A percentile compares a stretch with the other conserved stretches of the same genome.
Evolutionary conservation across 2,113 vertebrate species (phyloP).

Genomic region (Lophius piscatorius): DNA sequence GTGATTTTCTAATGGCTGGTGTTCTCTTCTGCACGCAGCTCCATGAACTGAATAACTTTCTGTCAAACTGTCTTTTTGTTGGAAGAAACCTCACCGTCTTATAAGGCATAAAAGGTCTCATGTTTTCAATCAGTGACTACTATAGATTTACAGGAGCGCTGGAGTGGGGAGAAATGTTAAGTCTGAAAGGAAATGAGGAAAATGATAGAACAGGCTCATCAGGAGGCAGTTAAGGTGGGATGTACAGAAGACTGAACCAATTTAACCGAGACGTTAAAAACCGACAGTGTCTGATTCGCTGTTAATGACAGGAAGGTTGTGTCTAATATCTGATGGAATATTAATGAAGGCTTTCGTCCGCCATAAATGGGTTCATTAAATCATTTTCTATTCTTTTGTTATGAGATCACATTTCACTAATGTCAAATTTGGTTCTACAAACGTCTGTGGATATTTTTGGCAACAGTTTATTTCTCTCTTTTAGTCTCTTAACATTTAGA

Average conservation of each 20-base stretch:
- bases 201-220: constrained; percentile 33
- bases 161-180: constrained; percentile 19
- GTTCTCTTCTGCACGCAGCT: not conserved
- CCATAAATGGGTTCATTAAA: constrained; percentile 64
- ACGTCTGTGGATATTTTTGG: not conserved
- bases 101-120: constrained; percentile 12
- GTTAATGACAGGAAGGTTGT: constrained; percentile 51
- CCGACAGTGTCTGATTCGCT: constrained; percentile 34
- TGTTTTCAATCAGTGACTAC: no score
- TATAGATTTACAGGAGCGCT: no score
- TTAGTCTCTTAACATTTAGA: not conserved
- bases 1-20: not conserved
- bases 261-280: constrained; percentile 47
- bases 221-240: constrained; percentile 51
- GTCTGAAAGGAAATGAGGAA: constrained; percentile 43
- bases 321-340: constrained; percentile 65
- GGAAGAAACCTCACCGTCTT: constrained; percentile 16
- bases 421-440: constrained; percentile 25
- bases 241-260: constrained; percentile 46
- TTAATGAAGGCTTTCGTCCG: constrained; percentile 61
- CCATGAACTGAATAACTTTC: constrained; percentile 1
- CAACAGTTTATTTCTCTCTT: not conserved
- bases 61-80: constrained; percentile 8
- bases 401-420: constrained; percentile 30
- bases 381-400: constrained; percentile 55